Conservation (phyloP, 2,888 invertebrate species). For the Clanis bilineata region DNA sequence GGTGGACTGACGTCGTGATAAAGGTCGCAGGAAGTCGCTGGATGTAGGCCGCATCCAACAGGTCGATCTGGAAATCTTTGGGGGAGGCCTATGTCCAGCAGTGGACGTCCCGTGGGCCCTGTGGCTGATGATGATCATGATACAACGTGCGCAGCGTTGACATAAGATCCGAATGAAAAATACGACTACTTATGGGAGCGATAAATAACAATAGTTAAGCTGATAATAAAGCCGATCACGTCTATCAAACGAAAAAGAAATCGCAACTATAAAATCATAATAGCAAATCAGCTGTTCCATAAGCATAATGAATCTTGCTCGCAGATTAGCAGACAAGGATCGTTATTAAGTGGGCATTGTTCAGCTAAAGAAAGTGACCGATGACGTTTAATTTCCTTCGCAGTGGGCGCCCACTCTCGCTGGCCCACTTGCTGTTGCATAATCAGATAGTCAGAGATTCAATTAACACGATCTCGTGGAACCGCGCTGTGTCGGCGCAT, state of each 20-base stretch:
- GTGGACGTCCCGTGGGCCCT: too few relatives aligned
- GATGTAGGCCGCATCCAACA: too few relatives aligned
- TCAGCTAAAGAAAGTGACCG: slow-evolving; percentile 63
- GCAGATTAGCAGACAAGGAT: slow-evolving; percentile 32
- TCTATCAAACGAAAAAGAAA: not conserved
- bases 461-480: slow-evolving; percentile 53
- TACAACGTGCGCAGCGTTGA: too few relatives aligned
- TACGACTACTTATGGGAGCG: too few relatives aligned
- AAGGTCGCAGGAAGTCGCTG: too few relatives aligned
- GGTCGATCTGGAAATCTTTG: too few relatives aligned
- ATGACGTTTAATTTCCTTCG: slow-evolving; percentile 79
- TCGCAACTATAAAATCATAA: not conserved
- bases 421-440: slow-evolving; percentile 42
- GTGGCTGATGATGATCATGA: too few relatives aligned
- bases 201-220: not conserved
- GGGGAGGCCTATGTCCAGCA: too few relatives aligned
- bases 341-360: slow-evolving; percentile 55
- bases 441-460: slow-evolving; percentile 65
- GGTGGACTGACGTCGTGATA: too few relatives aligned
- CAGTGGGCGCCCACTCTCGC: slow-evolving; percentile 41
- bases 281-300: not conserved
- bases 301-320: slow-evolving; percentile 11
- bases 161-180: too few relatives aligned
- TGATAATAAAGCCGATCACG: not conserved
- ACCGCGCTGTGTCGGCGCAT: slow-evolving; percentile 34